Conservation (phyloP, 2,113 vertebrate genomes). For the Anseranas semipalmata region DNA sequence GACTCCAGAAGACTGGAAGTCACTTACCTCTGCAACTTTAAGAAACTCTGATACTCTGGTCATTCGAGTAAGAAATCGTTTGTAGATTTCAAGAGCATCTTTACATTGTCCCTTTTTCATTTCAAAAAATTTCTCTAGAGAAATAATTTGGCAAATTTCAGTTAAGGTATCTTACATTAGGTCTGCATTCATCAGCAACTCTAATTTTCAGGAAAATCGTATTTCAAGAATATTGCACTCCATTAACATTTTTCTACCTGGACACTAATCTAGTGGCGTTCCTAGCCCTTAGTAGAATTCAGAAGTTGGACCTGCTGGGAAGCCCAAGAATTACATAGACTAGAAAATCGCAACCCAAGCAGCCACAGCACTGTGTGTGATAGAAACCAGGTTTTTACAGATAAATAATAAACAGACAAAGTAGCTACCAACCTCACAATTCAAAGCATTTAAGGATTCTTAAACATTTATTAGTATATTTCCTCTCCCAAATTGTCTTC, state of each 20-base stretch:
- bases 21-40: conserved; percentile 95
- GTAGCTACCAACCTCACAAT: not conserved
- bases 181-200: not conserved
- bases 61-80: conserved; percentile 97
- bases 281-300: not conserved
- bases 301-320: not conserved
- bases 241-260: not conserved
- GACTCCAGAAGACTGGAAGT: not conserved
- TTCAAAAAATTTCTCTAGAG: conserved; percentile 97
- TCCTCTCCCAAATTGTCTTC: not conserved
- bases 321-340: not conserved
- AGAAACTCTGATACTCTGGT: conserved; percentile 97
- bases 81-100: conserved; percentile 99
- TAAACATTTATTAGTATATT: not conserved
- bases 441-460: not conserved
- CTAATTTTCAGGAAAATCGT: not conserved
- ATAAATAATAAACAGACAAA: not conserved
- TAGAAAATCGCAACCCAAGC: not conserved
- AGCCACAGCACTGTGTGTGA: not conserved
- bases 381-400: not conserved
- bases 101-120: conserved; percentile 99
- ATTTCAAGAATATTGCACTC: not conserved
- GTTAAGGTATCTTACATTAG: not conserved
- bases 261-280: not conserved
- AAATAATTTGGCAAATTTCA: conserved; percentile 29